These are phyloP conservation scores for Procambarus clarkii DNA, from an alignment of 1,140 invertebrate species.

Conservation along the genomic window DNA sequence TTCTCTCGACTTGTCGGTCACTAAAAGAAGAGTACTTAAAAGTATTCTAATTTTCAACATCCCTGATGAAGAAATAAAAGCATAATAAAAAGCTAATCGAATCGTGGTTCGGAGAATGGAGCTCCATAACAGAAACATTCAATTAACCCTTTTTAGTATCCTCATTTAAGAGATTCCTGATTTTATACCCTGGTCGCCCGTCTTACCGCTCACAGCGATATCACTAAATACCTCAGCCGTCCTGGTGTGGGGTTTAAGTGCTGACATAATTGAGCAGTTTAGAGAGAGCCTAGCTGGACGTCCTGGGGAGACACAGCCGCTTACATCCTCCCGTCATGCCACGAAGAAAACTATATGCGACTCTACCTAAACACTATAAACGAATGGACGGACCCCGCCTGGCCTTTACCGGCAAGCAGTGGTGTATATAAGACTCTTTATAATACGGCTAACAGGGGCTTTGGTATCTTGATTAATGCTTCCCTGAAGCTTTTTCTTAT, in stretches of 20 bases:
- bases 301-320: neutral
- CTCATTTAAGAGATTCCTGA: neutral
- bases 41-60: neutral
- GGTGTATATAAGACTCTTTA: too few relatives aligned
- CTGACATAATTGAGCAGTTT: constrained; percentile 20
- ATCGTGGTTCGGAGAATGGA: neutral
- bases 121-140: constrained; percentile 3
- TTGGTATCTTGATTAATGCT: too few relatives aligned
- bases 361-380: neutral
- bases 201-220: neutral
- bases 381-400: neutral
- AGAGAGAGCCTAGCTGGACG: neutral
- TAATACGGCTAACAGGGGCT: too few relatives aligned
- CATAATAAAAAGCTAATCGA: neutral
- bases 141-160: constrained; percentile 13
- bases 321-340: neutral
- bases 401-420: too few relatives aligned
- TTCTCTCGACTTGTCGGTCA: neutral
- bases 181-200: constrained; percentile 1
- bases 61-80: constrained; percentile 13
- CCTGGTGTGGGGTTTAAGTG: constrained; percentile 15
- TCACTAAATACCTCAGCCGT: constrained; percentile 13
- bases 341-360: neutral
- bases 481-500: too few relatives aligned
- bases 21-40: neutral